Percentiles rank a stretch among this genome's conserved stretches.
Conservation (phyloP, 2,888 invertebrate species). For the Cerastoderma edule region DNA sequence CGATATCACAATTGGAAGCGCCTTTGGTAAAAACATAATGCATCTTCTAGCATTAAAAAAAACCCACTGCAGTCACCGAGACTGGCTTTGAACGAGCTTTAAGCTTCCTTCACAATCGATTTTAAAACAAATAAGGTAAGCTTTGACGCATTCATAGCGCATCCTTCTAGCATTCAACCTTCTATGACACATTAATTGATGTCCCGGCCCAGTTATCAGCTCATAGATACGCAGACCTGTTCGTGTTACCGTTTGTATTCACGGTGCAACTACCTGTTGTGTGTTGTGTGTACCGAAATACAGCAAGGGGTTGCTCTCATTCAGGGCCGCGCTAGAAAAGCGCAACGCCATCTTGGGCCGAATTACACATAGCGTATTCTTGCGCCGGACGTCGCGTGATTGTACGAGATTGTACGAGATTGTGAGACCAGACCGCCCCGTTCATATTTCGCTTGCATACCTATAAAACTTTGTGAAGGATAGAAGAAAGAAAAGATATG, state of each 20-base stretch:
- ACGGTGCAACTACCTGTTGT: constrained; percentile 19
- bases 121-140: too few species aligned
- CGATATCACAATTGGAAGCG: too few species aligned
- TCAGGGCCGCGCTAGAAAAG: constrained; percentile 9
- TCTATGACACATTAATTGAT: too few species aligned
- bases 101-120: too few species aligned
- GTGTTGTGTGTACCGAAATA: constrained; percentile 11
- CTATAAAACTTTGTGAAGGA: constrained; percentile 2
- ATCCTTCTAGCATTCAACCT: too few species aligned
- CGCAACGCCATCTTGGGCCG: neutral
- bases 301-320: neutral
- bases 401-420: neutral
- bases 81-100: too few species aligned
- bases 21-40: too few species aligned
- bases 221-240: constrained; percentile 7
- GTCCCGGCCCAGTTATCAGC: too few species aligned
- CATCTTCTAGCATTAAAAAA: too few species aligned
- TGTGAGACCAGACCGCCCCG: neutral
- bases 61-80: too few species aligned
- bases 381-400: too few species aligned
- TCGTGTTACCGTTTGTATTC: constrained; percentile 3
- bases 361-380: constrained; percentile 3
- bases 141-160: too few species aligned
- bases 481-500: constrained; percentile 10
- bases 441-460: constrained; percentile 19